phyloP scores from a whole-genome alignment of 2,797 vertebrate species.

The Thaleichthys pacificus region DNA sequence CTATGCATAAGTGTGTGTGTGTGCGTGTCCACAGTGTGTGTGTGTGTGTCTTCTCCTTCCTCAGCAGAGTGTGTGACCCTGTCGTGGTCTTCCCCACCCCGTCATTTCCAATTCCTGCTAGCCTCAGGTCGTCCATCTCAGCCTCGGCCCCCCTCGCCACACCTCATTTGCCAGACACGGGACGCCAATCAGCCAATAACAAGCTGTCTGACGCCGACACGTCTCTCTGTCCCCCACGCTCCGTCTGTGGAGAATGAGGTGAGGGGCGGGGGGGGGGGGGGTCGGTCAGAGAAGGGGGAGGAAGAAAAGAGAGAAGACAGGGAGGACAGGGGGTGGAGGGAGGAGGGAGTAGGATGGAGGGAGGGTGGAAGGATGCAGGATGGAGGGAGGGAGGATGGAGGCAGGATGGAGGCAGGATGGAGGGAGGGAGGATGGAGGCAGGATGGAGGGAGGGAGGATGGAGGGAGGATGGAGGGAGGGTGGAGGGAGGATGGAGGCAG shows the following conservation, averaged over 20 bases:
- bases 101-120: conserved; percentile 63
- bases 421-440: neutral
- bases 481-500: too few species aligned
- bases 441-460: neutral
- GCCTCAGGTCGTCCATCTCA: conserved; percentile 52
- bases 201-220: conserved; percentile 39
- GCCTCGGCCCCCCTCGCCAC: conserved; percentile 30
- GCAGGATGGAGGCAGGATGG: too few species aligned
- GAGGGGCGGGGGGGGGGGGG: neutral
- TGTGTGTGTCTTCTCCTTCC: neutral
- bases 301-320: neutral
- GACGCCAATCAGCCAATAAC: conserved; percentile 59
- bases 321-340: neutral
- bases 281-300: too few species aligned
- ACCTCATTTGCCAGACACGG: conserved; percentile 56
- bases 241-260: neutral
- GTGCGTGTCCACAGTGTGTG: neutral
- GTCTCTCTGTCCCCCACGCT: conserved; percentile 36
- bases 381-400: too few species aligned
- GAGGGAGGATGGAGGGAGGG: neutral
- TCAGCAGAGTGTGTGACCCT: conserved; percentile 31
- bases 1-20: conserved; percentile 5
- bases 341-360: too few species aligned
- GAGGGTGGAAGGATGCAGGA: too few species aligned
- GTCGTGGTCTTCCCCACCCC: conserved; percentile 40